Evolutionary conservation across 2,797 vertebrate species (phyloP).

Genomic region (Chiloscyllium punctatum): DNA sequence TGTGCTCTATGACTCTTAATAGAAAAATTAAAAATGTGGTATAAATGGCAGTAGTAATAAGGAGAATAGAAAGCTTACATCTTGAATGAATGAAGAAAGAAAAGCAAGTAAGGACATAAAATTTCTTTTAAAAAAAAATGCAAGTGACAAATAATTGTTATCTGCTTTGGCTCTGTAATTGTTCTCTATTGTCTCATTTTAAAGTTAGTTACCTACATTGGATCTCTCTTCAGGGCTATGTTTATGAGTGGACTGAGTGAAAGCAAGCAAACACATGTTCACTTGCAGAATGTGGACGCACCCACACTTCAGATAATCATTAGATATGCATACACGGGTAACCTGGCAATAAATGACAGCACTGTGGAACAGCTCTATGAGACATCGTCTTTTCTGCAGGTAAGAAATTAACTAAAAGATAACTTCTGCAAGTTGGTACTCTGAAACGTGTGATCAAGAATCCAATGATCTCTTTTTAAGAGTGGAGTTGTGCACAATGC

Average conservation of each 20-base stretch:
- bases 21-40: neutral
- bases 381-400: constrained; percentile 97
- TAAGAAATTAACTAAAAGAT: constrained; percentile 46
- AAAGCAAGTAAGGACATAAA: neutral
- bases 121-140: neutral
- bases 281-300: constrained; percentile 89
- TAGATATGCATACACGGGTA: constrained; percentile 93
- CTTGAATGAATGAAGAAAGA: neutral
- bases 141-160: neutral
- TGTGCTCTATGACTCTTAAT: neutral
- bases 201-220: constrained; percentile 25
- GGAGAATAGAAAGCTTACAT: neutral
- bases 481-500: neutral
- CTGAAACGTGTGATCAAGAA: neutral
- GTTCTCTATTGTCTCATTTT: neutral
- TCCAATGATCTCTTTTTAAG: neutral
- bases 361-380: constrained; percentile 96
- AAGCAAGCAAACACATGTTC: constrained; percentile 95
- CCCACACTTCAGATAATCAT: constrained; percentile 91
- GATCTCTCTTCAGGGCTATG: constrained; percentile 73
- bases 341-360: constrained; percentile 85
- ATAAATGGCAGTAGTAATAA: neutral
- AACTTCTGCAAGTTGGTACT: neutral
- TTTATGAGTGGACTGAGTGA: constrained; percentile 97
- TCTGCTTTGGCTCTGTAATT: neutral